These are phyloP conservation scores for Chroicocephalus ridibundus DNA, from an alignment of 2,113 vertebrate species.

Conservation along the genomic window DNA sequence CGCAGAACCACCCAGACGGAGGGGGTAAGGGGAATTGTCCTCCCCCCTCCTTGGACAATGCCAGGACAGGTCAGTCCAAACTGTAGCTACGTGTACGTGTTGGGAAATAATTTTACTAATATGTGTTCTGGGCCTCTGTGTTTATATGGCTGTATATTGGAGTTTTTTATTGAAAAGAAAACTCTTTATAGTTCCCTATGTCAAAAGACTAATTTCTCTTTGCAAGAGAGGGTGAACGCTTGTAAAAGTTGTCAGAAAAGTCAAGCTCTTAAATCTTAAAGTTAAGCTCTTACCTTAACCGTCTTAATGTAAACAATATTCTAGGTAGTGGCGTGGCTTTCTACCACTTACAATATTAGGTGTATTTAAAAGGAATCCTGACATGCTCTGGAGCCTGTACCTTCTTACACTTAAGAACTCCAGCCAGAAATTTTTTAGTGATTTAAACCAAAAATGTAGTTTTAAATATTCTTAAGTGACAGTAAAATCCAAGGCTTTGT, in stretches of 20 bases:
- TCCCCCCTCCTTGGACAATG: too few relatives aligned
- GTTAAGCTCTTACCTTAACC: not conserved
- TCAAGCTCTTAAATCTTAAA: not conserved
- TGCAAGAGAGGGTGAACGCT: not conserved
- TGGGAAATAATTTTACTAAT: too few relatives aligned
- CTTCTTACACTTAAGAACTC: not conserved
- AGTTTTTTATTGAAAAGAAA: not conserved
- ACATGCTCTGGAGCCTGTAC: not conserved
- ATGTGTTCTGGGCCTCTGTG: not conserved
- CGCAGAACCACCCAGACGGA: too few relatives aligned
- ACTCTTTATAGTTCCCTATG: not conserved
- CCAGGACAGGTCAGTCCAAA: not conserved
- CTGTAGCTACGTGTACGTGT: too few relatives aligned
- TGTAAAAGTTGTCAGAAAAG: not conserved
- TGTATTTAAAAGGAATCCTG: not conserved
- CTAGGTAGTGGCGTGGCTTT: not conserved
- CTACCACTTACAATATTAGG: too few relatives aligned
- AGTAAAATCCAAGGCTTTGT: not conserved
- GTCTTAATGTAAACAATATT: not conserved
- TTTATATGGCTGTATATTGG: not conserved
- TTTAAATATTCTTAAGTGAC: not conserved
- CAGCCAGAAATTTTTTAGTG: not conserved
- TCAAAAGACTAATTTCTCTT: not conserved
- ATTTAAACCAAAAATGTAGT: not conserved
- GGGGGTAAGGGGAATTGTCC: fast-evolving